These are phyloP conservation scores for Tiliqua scincoides DNA, from an alignment of 2,113 vertebrate species.

Conservation along the genomic window DNA sequence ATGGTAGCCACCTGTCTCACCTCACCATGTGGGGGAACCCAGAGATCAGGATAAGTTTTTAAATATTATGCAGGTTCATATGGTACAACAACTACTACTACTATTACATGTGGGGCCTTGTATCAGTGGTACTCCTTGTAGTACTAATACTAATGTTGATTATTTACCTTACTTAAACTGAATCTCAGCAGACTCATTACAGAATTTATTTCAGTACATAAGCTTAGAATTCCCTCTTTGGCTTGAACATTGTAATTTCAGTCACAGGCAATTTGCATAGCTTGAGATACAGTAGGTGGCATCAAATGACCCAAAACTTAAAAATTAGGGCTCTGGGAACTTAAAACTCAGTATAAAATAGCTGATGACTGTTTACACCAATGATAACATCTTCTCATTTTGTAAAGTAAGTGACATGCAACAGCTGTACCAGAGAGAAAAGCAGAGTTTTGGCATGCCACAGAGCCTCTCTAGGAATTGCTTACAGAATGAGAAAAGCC, in stretches of 20 bases:
- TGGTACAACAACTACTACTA: neutral
- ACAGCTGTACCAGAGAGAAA: constrained; percentile 4
- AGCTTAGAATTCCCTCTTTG: neutral
- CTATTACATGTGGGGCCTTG: too few relatives aligned
- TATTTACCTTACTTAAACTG: neutral
- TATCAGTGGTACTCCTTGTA: too few relatives aligned
- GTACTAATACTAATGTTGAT: neutral
- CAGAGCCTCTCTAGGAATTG: neutral
- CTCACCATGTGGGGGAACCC: too few relatives aligned
- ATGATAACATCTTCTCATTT: neutral
- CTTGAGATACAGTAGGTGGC: neutral
- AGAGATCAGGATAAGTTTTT: neutral
- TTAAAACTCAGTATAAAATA: neutral
- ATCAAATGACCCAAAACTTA: constrained; percentile 9
- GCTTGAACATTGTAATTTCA: neutral
- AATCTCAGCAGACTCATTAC: neutral
- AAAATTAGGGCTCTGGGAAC: neutral
- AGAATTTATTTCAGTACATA: neutral
- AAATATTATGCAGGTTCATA: neutral
- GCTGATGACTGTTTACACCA: constrained; percentile 14
- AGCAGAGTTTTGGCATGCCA: neutral
- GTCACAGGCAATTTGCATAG: neutral
- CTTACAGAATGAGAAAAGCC: constrained; percentile 9
- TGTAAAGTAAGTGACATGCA: neutral
- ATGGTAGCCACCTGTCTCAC: neutral